Evolutionary conservation across 2,113 vertebrate genomes (phyloP), one percentile per base, ranked within the genome.

Genomic region (Xenopus laevis): DNA sequence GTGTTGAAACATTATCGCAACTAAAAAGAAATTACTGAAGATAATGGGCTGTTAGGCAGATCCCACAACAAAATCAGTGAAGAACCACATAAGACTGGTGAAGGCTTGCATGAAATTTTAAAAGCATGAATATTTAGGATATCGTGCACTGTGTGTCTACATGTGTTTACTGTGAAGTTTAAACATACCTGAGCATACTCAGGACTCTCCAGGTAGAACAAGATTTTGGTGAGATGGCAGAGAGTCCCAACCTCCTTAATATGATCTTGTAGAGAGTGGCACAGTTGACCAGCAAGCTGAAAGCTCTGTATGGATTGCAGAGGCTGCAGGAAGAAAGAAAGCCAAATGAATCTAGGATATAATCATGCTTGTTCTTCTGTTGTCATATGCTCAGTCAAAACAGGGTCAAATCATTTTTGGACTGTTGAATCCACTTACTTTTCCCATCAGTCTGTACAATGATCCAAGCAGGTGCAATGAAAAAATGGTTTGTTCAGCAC

Each of bases 391-490:
- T 40, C 3, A 40, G 33, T 40, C 33, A 40, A 40, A 40, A 40
- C 8, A 6, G 6, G 8, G 33, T 40, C 33, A 40, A 7, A 40
- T 40, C 33, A 40, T 40, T 40, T 40, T 40, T 40, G 33, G 33
- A 40, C 33, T 4, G 33, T 5, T 16, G 52, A 20, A 16, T 0
- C 53, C 15, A 55, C 17, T 76, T 85, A 98, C 96, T 94, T 98
- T 95, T 77, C 88, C 94, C 85, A 91, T 86, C 57, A 98, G 90
- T 72, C 81, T 87, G 79, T 92, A 95, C 58, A 97, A 90, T 3
- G 90, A 81, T 0, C 90, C 92, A 20, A 89, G 82, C 45, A 95
- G 81, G 46, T 82, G 85, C 45, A 98, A 81, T 0, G 95, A 95
- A 63, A 80, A 82, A 1, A 85, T 75, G 0, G 92, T 98, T 78